Evolutionary conservation across 1,140 invertebrate genomes (phyloP).

Genomic region (Heliconius himera): DNA sequence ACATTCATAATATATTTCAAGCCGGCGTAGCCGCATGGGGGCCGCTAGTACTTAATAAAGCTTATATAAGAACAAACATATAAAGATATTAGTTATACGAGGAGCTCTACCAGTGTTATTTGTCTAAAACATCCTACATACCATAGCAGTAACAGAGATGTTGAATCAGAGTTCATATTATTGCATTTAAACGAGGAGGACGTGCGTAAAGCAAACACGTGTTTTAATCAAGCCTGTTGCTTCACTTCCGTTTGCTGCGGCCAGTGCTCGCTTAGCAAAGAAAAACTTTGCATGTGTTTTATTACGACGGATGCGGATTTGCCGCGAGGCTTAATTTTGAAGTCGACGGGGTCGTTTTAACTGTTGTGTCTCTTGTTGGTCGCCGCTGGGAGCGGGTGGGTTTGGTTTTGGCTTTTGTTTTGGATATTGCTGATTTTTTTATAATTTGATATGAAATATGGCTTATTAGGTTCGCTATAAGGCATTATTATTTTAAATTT

Average conservation of each 20-base stretch:
- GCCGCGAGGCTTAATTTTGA: slow-evolving; percentile 76
- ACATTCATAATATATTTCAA: too few relatives aligned
- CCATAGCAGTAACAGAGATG: slow-evolving; percentile 31
- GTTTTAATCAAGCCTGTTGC: slow-evolving; percentile 82
- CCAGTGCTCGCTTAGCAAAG: slow-evolving; percentile 72
- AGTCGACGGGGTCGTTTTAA: slow-evolving; percentile 59
- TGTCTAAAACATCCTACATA: slow-evolving; percentile 29
- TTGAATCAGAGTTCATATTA: slow-evolving; percentile 56
- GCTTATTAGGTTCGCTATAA: neutral
- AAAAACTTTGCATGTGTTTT: slow-evolving; percentile 82
- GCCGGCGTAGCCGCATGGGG: too few relatives aligned
- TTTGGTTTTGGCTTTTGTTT: neutral
- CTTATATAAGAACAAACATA: neutral
- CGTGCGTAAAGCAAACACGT: slow-evolving; percentile 79
- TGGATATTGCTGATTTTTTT: neutral
- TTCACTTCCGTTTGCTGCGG: slow-evolving; percentile 74
- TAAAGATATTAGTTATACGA: slow-evolving; percentile 1
- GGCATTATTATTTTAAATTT: too few relatives aligned
- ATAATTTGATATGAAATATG: neutral
- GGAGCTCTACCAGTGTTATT: neutral
- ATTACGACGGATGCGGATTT: slow-evolving; percentile 75
- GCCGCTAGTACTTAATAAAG: neutral
- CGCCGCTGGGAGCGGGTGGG: neutral
- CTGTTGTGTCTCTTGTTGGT: slow-evolving; percentile 59
- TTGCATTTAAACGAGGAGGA: slow-evolving; percentile 69